Percentiles rank a stretch among this genome's conserved stretches.
phyloP scores from a whole-genome alignment of 2,797 vertebrate genomes.

The Lutra lutra region DNA sequence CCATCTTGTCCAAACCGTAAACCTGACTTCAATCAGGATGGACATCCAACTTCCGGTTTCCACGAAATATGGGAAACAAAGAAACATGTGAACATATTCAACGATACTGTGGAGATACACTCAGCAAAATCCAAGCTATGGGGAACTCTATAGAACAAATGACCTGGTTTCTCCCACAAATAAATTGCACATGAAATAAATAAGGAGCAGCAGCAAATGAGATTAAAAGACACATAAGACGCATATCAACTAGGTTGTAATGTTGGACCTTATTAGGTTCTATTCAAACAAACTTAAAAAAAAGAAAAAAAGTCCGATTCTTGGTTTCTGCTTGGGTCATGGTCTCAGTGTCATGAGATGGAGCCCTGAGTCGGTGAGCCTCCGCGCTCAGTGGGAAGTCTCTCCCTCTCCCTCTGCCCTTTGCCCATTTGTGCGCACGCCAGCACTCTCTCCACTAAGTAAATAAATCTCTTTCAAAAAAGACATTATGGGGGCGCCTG shows the following conservation, averaged over 20 bases:
- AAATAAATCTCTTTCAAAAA: neutral
- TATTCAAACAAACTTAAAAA: slow-evolving; percentile 27
- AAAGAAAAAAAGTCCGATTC: neutral
- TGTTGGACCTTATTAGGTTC: neutral
- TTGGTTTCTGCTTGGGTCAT: neutral
- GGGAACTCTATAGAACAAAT: neutral
- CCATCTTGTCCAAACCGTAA: neutral
- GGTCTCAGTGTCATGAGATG: neutral
- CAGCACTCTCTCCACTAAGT: neutral
- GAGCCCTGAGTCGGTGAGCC: neutral
- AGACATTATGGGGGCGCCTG: neutral
- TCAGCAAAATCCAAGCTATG: neutral
- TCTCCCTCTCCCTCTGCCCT: neutral
- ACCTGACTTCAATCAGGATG: neutral
- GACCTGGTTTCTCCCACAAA: slow-evolving; percentile 2
- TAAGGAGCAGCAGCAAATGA: neutral
- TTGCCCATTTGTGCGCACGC: fast-evolving
- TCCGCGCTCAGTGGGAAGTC: neutral
- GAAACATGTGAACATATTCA: neutral
- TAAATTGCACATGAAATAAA: neutral
- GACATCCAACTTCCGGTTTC: neutral
- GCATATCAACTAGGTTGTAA: neutral
- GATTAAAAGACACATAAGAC: neutral
- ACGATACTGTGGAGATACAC: neutral
- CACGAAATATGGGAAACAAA: neutral